Percentiles rank a stretch among this genome's conserved stretches.
Evolutionary conservation across 2,888 invertebrate genomes (phyloP).

Genomic region (Cantharis nigra): DNA sequence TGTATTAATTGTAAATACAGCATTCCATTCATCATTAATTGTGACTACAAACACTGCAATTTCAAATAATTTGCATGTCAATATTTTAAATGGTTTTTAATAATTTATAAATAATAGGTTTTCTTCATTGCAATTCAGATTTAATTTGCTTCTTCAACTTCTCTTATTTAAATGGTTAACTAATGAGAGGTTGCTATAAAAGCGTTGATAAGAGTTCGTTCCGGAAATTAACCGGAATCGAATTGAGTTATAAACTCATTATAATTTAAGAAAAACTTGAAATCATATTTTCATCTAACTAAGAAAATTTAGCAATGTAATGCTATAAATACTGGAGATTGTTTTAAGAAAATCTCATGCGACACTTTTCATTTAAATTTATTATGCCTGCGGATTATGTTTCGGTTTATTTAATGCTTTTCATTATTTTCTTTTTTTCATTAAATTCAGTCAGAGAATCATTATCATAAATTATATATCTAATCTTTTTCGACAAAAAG

Average conservation of each 20-base stretch:
- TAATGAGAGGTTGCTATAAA: neutral
- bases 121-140: neutral
- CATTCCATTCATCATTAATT: neutral
- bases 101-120: neutral
- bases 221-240: neutral
- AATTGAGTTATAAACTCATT: neutral
- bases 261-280: neutral
- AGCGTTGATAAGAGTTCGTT: neutral
- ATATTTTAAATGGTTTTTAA: neutral
- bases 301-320: neutral
- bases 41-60: neutral
- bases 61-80: neutral
- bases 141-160: neutral
- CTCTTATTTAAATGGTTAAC: neutral
- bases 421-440: neutral
- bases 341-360: neutral
- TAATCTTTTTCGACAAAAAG: neutral
- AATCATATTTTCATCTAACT: neutral
- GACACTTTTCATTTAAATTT: neutral
- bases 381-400: neutral
- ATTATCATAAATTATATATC: neutral
- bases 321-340: neutral
- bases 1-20: no score
- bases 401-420: neutral
- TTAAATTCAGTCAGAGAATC: neutral